phyloP scores from a whole-genome alignment of 2,113 vertebrate genomes.

The Trochalopteron elliotii region DNA sequence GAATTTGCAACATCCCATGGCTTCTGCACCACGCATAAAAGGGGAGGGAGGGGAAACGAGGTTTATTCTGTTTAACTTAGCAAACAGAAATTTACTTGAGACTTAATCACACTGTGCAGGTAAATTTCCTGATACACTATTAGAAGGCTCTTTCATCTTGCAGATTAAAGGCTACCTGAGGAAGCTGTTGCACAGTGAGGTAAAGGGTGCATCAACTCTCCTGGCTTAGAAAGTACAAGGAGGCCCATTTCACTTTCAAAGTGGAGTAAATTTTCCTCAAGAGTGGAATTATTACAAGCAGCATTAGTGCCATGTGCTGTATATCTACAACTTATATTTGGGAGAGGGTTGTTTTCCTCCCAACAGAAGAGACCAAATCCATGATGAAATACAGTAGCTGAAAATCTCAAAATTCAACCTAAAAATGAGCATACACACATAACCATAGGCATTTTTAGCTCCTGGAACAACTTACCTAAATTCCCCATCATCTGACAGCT shows the following conservation, averaged over 20 bases:
- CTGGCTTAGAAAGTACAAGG: background rate
- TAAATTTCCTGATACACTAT: constrained; percentile 11
- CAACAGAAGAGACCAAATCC: background rate
- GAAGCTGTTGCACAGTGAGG: background rate
- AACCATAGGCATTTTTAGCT: constrained; percentile 17
- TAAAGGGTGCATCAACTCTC: background rate
- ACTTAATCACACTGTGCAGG: constrained; percentile 23
- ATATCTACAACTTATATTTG: background rate
- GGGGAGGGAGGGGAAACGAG: background rate
- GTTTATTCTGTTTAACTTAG: constrained; percentile 32
- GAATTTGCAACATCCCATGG: background rate
- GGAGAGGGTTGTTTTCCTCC: background rate
- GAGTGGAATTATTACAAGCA: background rate
- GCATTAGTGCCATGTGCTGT: background rate
- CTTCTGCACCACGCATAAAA: background rate
- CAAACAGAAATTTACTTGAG: constrained; percentile 12
- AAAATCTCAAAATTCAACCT: constrained; percentile 1
- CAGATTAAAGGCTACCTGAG: constrained; percentile 51
- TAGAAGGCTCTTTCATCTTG: constrained; percentile 40
- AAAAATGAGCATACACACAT: background rate
- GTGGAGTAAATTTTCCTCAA: background rate
- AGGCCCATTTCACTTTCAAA: constrained; percentile 16
- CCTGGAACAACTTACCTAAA: constrained; percentile 30
- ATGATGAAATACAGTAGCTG: background rate
- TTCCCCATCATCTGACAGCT: constrained; percentile 29